Evolutionary conservation across 92 coral and sea anemone species (phyloP), one percentile per base, ranked within the genome.

Genomic region (Parazoanthus atlanticus): DNA sequence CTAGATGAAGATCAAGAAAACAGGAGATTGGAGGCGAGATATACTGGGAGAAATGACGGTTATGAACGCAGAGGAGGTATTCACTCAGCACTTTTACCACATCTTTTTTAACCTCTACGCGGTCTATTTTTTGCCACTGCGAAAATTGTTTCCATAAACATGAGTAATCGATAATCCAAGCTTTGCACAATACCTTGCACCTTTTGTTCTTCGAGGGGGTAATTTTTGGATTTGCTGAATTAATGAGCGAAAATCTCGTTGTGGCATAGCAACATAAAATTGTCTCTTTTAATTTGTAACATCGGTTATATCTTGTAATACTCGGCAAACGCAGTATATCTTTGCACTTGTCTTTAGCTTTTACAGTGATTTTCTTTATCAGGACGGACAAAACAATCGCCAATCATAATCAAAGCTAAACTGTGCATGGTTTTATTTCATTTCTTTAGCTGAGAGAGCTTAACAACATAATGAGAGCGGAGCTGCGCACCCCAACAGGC

Each of bases 61-160:
- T 0, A 95, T 95, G 98, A 95, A 95, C 71, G 98, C 98, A 31
- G 98, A 95, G 33, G 98, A 95, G 91, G 98, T 95, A 86, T 7
- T 11, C 19, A 61, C 69, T 6, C 1, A 28, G 8, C 69, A 21
- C 19, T 11, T 49, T 11, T 49, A 11, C 58, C 19, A 13, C 21
- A 13, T 15, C 58, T 52, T 52, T 52, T 52, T 52, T 17, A 52
- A 52, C 58, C 12, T 12, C 58, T 46, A 46, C 15, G 15, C 11
- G 13, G 0, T 46, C 1, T 52, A 52, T 52, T 52, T 13, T 15
- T 52, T 52, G 58, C 58, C 58, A 15, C 3, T 52, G 21, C 21
- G 21, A 52, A 46, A 46, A 46, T 46, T 0, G 49, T 46, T 8
- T 8, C 49, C 6, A 36, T 8, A 46, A 0, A 7, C 49, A 46